These are phyloP conservation scores for Temnothorax nylanderi DNA, from an alignment of 1,140 invertebrate genomes.

Conservation along the genomic window DNA sequence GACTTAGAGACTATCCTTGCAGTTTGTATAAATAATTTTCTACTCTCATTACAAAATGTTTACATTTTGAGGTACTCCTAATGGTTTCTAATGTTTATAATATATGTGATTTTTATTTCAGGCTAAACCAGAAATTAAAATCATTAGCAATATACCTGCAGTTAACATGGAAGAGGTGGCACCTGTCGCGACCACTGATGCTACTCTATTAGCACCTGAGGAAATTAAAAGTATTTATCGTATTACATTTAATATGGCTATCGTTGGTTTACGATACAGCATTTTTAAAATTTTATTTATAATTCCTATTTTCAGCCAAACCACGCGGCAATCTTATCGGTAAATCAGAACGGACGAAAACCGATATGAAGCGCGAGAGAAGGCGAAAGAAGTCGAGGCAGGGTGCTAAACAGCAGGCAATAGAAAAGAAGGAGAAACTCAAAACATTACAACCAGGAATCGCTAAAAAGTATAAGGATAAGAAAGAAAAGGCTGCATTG, in stretches of 20 bases:
- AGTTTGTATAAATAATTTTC: not conserved
- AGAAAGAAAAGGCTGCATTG: constrained; percentile 86
- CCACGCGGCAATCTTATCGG: constrained; percentile 92
- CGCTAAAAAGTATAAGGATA: constrained; percentile 87
- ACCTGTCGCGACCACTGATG: constrained; percentile 94
- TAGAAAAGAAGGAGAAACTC: constrained; percentile 86
- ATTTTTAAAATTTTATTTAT: constrained; percentile 3
- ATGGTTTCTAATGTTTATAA: not conserved
- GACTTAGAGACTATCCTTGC: not conserved
- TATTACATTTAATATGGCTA: constrained; percentile 38
- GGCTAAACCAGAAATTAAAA: constrained; percentile 94
- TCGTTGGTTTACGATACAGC: not conserved
- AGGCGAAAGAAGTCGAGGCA: constrained; percentile 95
- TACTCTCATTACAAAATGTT: not conserved
- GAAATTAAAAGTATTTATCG: constrained; percentile 91
- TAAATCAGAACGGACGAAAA: constrained; percentile 92
- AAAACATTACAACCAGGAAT: constrained; percentile 83
- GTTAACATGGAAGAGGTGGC: constrained; percentile 98
- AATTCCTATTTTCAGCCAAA: constrained; percentile 87
- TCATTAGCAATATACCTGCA: constrained; percentile 96
- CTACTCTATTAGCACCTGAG: constrained; percentile 95
- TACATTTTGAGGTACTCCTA: not conserved
- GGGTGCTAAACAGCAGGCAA: constrained; percentile 85
- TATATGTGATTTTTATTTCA: constrained; percentile 79
- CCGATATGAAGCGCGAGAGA: constrained; percentile 96